A percentile compares a stretch with the other conserved stretches of the same genome.
Evolutionary conservation across 2,113 vertebrate species (phyloP).

Genomic region (Phyllostomus hastatus): DNA sequence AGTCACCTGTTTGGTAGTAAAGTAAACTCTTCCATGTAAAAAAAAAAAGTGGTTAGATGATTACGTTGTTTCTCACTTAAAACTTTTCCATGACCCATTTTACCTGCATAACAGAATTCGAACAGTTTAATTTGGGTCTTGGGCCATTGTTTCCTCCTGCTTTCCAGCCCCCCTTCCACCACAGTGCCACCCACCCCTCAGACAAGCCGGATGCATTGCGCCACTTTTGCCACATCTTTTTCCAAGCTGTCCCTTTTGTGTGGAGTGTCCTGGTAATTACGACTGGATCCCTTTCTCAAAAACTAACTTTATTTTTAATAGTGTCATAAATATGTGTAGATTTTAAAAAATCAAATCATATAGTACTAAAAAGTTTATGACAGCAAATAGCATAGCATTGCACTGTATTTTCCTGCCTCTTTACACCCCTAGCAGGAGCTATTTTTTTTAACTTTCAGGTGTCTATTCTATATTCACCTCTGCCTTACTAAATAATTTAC

Average conservation of each 20-base stretch:
- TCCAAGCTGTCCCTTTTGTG: background rate
- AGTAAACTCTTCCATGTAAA: background rate
- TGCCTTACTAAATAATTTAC: background rate
- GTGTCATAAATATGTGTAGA: background rate
- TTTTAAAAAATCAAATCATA: background rate
- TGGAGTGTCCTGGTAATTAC: background rate
- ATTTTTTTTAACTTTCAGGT: background rate
- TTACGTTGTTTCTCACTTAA: background rate
- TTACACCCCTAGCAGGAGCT: background rate
- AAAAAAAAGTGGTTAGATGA: background rate
- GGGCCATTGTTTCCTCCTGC: background rate
- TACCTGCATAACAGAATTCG: background rate
- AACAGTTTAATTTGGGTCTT: background rate
- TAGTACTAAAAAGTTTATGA: background rate
- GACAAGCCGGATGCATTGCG: background rate
- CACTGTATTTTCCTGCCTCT: background rate
- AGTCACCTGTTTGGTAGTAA: background rate
- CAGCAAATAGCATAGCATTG: background rate
- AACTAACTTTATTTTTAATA: background rate
- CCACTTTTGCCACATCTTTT: background rate
- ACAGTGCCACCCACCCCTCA: too few species aligned
- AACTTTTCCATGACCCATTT: background rate
- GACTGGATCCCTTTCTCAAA: background rate
- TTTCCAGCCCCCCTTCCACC: background rate
- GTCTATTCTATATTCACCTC: background rate